Conservation (phyloP, 2,113 vertebrate species). For the Malurus alboscapulatus region DNA sequence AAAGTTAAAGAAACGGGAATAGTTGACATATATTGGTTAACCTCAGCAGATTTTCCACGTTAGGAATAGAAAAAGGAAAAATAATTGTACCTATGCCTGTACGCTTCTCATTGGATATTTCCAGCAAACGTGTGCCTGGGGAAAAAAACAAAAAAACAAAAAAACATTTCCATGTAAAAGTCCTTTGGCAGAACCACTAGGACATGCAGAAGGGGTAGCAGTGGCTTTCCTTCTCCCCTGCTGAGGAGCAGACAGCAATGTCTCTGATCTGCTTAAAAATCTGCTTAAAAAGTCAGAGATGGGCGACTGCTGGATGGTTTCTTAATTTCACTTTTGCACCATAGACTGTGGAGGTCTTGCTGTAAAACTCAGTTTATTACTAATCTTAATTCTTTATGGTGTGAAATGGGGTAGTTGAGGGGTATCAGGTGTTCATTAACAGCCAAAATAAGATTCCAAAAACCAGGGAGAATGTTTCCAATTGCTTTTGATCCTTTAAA, state of each 20-base stretch:
- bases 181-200: neutral
- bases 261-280: neutral
- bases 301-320: accelerated
- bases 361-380: neutral
- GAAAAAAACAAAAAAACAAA: neutral
- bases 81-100: neutral
- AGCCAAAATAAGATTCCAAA: neutral
- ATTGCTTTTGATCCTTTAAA: neutral
- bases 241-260: neutral
- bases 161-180: neutral
- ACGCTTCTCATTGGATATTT: neutral
- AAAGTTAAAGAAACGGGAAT: neutral
- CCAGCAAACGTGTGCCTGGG: neutral
- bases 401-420: neutral
- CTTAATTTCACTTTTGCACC: neutral
- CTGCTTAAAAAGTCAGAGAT: accelerated
- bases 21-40: neutral
- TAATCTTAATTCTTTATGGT: neutral
- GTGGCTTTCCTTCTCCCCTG: neutral
- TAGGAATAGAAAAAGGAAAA: neutral
- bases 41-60: neutral
- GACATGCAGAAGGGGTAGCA: too few relatives aligned
- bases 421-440: neutral
- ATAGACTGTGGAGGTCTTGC: neutral
- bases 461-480: neutral